phyloP scores from a whole-genome alignment of 1,140 invertebrate genomes.

The Achroia grisella region DNA sequence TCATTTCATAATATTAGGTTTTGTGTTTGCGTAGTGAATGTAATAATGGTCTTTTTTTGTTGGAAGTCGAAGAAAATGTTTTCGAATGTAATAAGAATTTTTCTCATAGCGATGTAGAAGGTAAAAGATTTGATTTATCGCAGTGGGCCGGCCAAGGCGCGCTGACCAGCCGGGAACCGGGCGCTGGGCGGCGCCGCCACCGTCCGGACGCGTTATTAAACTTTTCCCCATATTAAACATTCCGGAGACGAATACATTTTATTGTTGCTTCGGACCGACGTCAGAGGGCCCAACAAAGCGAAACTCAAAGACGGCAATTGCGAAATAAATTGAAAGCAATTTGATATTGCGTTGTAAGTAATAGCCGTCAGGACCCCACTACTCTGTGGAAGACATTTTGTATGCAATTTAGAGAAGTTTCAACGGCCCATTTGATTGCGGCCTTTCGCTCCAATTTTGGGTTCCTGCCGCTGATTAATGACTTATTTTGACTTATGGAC shows the following conservation, averaged over 20 bases:
- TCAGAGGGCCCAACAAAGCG: constrained; percentile 71
- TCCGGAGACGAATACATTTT: constrained; percentile 73
- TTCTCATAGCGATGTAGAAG: constrained; percentile 55
- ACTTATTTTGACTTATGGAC: constrained; percentile 7
- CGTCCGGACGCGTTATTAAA: constrained; percentile 71
- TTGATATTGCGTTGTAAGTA: constrained; percentile 73
- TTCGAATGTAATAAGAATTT: constrained; percentile 66
- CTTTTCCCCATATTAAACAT: constrained; percentile 74
- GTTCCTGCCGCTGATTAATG: constrained; percentile 7
- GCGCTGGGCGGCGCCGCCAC: constrained; percentile 8
- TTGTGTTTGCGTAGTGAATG: constrained; percentile 9
- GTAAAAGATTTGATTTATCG: constrained; percentile 72
- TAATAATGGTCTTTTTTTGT: constrained; percentile 24
- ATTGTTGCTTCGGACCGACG: constrained; percentile 71
- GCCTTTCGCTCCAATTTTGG: constrained; percentile 12
- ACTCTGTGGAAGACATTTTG: constrained; percentile 47
- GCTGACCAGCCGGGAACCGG: constrained; percentile 37
- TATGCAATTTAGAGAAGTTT: constrained; percentile 45
- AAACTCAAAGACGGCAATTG: constrained; percentile 73
- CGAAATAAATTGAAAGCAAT: constrained; percentile 73
- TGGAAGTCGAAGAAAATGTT: constrained; percentile 44
- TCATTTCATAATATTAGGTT: background rate
- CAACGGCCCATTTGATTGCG: constrained; percentile 33
- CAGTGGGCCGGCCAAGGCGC: constrained; percentile 47
- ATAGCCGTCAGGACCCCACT: constrained; percentile 59